phyloP scores from a whole-genome alignment of 2,113 vertebrate genomes.

The Sinocyclocheilus grahami region DNA sequence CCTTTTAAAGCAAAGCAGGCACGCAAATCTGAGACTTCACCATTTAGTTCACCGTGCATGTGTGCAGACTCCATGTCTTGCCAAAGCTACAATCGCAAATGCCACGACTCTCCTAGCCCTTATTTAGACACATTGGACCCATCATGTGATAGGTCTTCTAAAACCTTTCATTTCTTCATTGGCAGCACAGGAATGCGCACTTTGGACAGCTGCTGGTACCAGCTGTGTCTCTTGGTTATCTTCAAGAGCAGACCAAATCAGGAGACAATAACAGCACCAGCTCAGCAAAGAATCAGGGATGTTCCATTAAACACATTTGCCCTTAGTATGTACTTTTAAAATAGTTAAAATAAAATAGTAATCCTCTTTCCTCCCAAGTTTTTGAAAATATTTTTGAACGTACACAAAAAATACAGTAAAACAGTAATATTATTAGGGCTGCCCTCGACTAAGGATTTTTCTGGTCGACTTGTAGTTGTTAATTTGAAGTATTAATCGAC shows the following conservation, averaged over 20 bases:
- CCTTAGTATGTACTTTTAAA: background rate
- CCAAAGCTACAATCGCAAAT: constrained; percentile 34
- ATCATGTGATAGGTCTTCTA: constrained; percentile 45
- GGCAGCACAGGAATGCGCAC: constrained; percentile 49
- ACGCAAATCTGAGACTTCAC: background rate
- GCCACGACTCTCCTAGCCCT: constrained; percentile 56
- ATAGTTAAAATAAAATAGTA: too few relatives aligned
- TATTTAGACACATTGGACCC: constrained; percentile 64
- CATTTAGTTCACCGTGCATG: background rate
- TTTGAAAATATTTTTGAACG: background rate
- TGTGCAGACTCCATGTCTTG: constrained; percentile 54
- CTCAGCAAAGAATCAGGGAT: background rate
- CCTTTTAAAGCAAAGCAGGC: background rate
- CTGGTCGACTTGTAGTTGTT: too few relatives aligned
- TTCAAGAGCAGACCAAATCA: constrained; percentile 48
- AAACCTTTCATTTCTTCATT: constrained; percentile 56
- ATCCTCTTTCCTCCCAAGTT: background rate
- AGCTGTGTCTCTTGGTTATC: constrained; percentile 36
- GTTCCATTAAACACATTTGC: background rate
- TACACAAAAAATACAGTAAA: too few relatives aligned
- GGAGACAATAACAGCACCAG: constrained; percentile 24
- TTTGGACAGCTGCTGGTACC: constrained; percentile 51
- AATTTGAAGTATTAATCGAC: too few relatives aligned
- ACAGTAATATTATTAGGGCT: too few relatives aligned
- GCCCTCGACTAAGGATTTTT: too few relatives aligned